Evolutionary conservation across 2,797 vertebrate species (phyloP), one percentile per base, ranked within the genome.

Genomic region (Rhynchonycteris naso): DNA sequence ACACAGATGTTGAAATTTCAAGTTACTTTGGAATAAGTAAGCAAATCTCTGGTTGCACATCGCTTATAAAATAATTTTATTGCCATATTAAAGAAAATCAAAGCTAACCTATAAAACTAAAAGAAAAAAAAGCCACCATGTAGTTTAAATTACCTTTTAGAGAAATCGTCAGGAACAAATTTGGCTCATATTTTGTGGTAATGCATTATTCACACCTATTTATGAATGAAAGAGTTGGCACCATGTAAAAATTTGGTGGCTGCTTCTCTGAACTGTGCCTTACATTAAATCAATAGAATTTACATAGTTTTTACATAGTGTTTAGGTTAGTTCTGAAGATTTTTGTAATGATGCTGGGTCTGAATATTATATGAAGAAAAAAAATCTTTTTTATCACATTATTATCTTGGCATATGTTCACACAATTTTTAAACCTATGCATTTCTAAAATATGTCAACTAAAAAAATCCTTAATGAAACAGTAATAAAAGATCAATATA

Each of bases 401-500:
- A 66, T 59, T 80, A 54, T 76, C 52, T 61, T 93, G 47, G n/a
- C 35, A 92, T 82, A 61, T 50, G 66, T 88, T 92, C 47, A 75
- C 38, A 85, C 3, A 69, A 68, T 54, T 63, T 75, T 15, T 75
- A 88, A 90, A 88, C 93, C 65, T 56, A 74, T 6, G 56, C 15
- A 74, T 80, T 69, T 94, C 63, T 84, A 84, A 86, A 86, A 54
- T 47, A 71, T 63, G 33, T 63, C 56, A 58, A 79, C 11, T 79
- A 14, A 69, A 92, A 91, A 79, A 69, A 52, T 83, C 12, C 15
- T 88, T 88, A 54, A 35, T 82, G 56, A 92, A 95, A 66, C 10
- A 88, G 33, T 81, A 91, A 85, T 85, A 71, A 88, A 88, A 91
- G 30, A 69, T 50, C 82, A 83, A 93, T 80, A 54, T 26, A 35